Evolutionary conservation across 2,797 vertebrate genomes (phyloP).

Genomic region (Antennarius maculatus): DNA sequence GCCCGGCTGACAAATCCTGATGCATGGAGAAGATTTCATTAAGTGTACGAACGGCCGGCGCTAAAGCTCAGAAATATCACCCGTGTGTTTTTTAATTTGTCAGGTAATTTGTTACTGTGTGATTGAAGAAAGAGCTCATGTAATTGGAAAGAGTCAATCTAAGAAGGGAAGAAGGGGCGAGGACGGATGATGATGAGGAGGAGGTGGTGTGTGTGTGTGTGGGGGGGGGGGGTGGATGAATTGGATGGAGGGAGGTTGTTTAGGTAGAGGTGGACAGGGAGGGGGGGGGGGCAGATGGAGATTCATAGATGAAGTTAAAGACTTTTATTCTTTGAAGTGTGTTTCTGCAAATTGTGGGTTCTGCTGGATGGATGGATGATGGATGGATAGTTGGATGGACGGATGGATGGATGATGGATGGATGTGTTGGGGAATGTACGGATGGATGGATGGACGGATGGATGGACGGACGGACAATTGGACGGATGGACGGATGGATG

Average conservation of each 20-base stretch:
- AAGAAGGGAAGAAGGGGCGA: conserved; percentile 46
- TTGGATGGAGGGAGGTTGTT: conserved; percentile 43
- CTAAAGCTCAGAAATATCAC: conserved; percentile 74
- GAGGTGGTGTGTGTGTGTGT: neutral
- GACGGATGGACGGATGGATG: no score
- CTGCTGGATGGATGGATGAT: no score
- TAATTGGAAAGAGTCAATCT: conserved; percentile 81
- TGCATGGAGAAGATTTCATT: conserved; percentile 80
- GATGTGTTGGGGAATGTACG: no score
- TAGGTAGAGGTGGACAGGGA: conserved; percentile 28
- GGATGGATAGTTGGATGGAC: no score
- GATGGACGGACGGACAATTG: no score
- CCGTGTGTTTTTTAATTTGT: conserved; percentile 75
- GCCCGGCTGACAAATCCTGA: conserved; percentile 70
- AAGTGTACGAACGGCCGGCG: conserved; percentile 64
- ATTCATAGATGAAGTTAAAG: no score
- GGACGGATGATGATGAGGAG: conserved; percentile 42
- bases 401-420: no score
- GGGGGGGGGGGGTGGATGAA: conserved; percentile 44
- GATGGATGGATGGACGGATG: no score
- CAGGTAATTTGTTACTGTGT: conserved; percentile 80
- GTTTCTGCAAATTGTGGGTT: no score
- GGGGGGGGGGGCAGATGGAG: conserved; percentile 33
- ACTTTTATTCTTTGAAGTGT: no score
- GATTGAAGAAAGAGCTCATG: conserved; percentile 78